Evolutionary conservation across 2,888 invertebrate genomes (phyloP).

Genomic region (Andrena dorsata): DNA sequence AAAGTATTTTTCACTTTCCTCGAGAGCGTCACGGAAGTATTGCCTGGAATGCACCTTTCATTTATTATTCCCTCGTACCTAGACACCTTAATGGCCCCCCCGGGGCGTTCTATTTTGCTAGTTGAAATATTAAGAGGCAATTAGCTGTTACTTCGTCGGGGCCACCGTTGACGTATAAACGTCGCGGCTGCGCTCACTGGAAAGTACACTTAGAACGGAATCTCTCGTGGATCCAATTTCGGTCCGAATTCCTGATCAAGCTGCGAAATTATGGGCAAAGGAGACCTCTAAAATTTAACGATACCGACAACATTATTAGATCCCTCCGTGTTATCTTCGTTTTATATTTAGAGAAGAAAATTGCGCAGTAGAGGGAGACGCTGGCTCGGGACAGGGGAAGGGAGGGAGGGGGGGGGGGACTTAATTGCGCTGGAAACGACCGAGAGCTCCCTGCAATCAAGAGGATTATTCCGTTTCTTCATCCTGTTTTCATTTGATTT

Average conservation of each 20-base stretch:
- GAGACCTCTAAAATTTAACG: not conserved
- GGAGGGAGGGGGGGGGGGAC: too few relatives aligned
- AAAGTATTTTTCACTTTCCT: not conserved
- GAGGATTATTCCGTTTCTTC: too few relatives aligned
- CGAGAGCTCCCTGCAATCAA: too few relatives aligned
- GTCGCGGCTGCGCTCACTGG: slow-evolving; percentile 39
- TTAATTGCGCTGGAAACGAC: too few relatives aligned
- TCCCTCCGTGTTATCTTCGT: not conserved
- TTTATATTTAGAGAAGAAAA: not conserved
- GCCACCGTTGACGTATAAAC: slow-evolving; percentile 45
- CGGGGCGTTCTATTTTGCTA: slow-evolving; percentile 27
- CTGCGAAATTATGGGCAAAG: not conserved
- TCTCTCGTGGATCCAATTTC: slow-evolving; percentile 30
- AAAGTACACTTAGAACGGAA: slow-evolving; percentile 41
- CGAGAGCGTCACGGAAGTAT: slow-evolving; percentile 3
- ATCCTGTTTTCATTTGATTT: too few relatives aligned
- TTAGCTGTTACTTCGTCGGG: slow-evolving; percentile 47
- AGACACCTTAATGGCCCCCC: slow-evolving; percentile 20
- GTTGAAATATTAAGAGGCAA: slow-evolving; percentile 59
- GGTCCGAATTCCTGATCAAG: slow-evolving; percentile 15
- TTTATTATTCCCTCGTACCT: slow-evolving; percentile 23
- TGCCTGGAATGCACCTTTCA: slow-evolving; percentile 1
- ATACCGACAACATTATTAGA: too few relatives aligned
- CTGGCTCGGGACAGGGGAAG: not conserved
- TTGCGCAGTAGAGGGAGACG: not conserved